Evolutionary conservation across 2,797 vertebrate species (phyloP), one percentile per base, ranked within the genome.

Genomic region (Gymnocypris eckloni): DNA sequence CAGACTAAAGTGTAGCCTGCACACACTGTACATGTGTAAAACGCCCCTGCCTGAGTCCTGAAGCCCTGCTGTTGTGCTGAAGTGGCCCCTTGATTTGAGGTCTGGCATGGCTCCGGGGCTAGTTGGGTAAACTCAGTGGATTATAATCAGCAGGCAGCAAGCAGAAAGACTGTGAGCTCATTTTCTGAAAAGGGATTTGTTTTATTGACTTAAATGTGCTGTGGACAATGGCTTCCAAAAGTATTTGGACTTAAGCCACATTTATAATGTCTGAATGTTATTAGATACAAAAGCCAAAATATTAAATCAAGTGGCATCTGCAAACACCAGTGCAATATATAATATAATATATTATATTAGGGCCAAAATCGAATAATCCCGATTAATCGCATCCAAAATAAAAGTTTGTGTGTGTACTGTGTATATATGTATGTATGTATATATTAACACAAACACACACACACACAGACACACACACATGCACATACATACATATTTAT

Each of bases 11-110:
- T 67, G 20, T 52, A n/a, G 13, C 43, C 72, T 83, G 22, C 28
- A 75, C 59, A 48, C 39, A 45, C 15, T 4, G 20, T 37, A 1
- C 45, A 76, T 25, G 20, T 52, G 56, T 75, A 48, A 82, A 61
- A 54, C 13, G 5, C 28, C 45, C 64, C 64, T 69, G 37, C 15
- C n/a, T 25, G 37, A 71, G 33, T 43, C 16, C 67, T 41, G 50
- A 71, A 22, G 50, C 39, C 52, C 33, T 70, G 48, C 20, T 86
- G 66, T 54, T 86, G 50, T 37, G 80, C 10, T 82, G 73, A 70
- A 82, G 28, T 39, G 52, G 64, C 25, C 52, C 18, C 37, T 83
- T 52, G 54, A 72, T 43, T 70, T 52, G n/a, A 83, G 81, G 33
- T 82, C 52, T 71, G 81, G 39, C 69, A 6, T 0, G 0, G 48